Percentiles rank a stretch among this genome's conserved stretches.
These are phyloP conservation scores for Cydia amplana DNA, from an alignment of 1,140 invertebrate genomes.

Conservation along the genomic window DNA sequence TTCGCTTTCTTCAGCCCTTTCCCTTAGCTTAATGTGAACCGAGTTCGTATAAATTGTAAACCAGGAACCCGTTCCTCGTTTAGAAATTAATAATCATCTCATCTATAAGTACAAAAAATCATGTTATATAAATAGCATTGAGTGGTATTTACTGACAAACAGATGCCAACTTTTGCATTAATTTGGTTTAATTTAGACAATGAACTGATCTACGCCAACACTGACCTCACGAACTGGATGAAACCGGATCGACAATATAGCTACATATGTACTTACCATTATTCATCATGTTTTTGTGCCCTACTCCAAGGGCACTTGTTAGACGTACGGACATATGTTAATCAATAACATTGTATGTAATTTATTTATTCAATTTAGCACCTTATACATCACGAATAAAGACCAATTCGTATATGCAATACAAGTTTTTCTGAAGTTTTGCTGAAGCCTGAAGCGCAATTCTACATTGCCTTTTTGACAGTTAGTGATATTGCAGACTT, in stretches of 20 bases:
- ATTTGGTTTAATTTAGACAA: neutral
- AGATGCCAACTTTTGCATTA: too few species aligned
- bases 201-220: conserved; percentile 23
- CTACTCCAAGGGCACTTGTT: conserved; percentile 3
- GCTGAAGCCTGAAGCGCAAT: neutral
- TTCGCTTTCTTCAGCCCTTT: too few species aligned
- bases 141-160: too few species aligned
- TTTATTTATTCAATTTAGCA: neutral
- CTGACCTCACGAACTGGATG: conserved; percentile 3
- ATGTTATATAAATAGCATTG: too few species aligned
- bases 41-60: too few species aligned
- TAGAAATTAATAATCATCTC: too few species aligned
- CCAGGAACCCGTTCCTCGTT: too few species aligned
- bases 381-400: neutral
- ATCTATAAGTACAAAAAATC: too few species aligned
- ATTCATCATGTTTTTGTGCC: conserved; percentile 1
- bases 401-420: neutral
- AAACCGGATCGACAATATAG: neutral
- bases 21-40: too few species aligned
- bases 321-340: conserved; percentile 3
- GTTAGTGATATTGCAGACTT: neutral
- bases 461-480: neutral
- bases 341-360: neutral
- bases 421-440: neutral
- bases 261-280: neutral